Conservation (phyloP, 2,888 invertebrate species). For the Cecidostiba fungosa region DNA sequence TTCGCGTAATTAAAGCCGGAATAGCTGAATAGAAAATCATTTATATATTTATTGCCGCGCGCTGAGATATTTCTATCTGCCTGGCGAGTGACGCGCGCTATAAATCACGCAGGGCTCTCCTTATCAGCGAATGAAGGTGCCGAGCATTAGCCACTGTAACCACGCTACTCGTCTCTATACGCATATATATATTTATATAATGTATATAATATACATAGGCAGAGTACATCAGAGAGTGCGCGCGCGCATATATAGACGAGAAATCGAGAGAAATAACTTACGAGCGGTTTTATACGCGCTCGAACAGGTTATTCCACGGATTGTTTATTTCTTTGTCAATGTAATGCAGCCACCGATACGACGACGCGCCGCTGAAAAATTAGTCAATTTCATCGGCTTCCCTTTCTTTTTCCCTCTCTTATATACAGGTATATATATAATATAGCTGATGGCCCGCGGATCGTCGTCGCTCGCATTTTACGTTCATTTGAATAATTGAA, state of each 20-base stretch:
- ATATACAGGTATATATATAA: not conserved
- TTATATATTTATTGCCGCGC: slow-evolving; percentile 43
- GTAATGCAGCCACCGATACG: slow-evolving; percentile 8
- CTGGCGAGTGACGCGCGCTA: slow-evolving; percentile 64
- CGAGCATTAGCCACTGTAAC: slow-evolving; percentile 58
- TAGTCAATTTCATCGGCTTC: slow-evolving; percentile 49
- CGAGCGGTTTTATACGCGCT: slow-evolving; percentile 30
- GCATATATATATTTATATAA: slow-evolving; percentile 7
- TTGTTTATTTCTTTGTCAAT: slow-evolving; percentile 62
- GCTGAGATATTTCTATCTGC: slow-evolving; percentile 68
- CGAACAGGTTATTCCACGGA: slow-evolving; percentile 58
- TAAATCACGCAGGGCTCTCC: slow-evolving; percentile 69
- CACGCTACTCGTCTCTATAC: slow-evolving; percentile 42
- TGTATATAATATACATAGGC: not conserved
- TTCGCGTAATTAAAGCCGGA: slow-evolving; percentile 15
- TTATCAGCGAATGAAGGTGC: slow-evolving; percentile 64
- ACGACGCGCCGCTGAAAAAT: slow-evolving; percentile 43
- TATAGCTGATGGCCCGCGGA: slow-evolving; percentile 25
- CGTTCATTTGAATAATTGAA: slow-evolving; percentile 59
- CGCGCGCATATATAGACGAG: slow-evolving; percentile 27
- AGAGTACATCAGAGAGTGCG: not conserved
- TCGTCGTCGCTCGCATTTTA: slow-evolving; percentile 40
- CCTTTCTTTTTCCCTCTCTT: not conserved
- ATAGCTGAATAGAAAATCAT: slow-evolving; percentile 50
- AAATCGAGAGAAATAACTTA: slow-evolving; percentile 59